Base-by-base conservation (phyloP, 2,113 vertebrate genomes). In the Notothenia rossii region DNA sequence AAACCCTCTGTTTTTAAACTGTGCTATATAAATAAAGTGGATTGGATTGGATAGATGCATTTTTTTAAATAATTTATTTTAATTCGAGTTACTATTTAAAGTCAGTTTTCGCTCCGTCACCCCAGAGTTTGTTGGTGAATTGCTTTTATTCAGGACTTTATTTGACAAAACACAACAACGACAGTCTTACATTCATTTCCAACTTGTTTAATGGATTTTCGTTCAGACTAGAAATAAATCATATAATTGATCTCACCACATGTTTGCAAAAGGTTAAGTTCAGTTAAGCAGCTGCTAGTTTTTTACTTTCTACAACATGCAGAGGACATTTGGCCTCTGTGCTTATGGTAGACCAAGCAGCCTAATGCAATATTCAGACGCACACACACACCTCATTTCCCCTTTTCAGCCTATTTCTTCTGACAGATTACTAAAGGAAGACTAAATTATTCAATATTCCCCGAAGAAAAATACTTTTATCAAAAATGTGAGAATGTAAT, bases 371-470 rank as follows among this genome's bases (percentile, higher is more conserved):
- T 36, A 49, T 36, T 22, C 54, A 25, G 1, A 48, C 49, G 46
- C 0, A 8, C 71, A 0, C 56, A 61, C 59, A 40, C 8, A 29
- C 4, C 60, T 80, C 45, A 29, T 83, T 77, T 62, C 25, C 50
- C 22, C 15, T 17, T 33, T 18, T 43, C 17, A 10, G 18, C 20
- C 46, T 0, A 6, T 55, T 66, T n/a, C 36, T 55, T 33, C 58
- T 15, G 81, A 76, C 46, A 12, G 22, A 75, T 82, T 12, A 18
- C 20, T 7, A 40, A 49, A 61, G 33, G 59, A 54, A 33, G 14
- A 64, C 25, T 66, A 7, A 74, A 83, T 82, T 55, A 87, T 81
- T 85, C 25, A 87, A n/a, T n/a, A 18, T n/a, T 36, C 40, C 55
- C 55, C 0, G 2, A 46, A 18, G 58, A 75, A 54, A 50, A 40